These are phyloP conservation scores for Oceanodroma leucorhoa DNA, from an alignment of 2,797 vertebrate genomes.

Conservation along the genomic window DNA sequence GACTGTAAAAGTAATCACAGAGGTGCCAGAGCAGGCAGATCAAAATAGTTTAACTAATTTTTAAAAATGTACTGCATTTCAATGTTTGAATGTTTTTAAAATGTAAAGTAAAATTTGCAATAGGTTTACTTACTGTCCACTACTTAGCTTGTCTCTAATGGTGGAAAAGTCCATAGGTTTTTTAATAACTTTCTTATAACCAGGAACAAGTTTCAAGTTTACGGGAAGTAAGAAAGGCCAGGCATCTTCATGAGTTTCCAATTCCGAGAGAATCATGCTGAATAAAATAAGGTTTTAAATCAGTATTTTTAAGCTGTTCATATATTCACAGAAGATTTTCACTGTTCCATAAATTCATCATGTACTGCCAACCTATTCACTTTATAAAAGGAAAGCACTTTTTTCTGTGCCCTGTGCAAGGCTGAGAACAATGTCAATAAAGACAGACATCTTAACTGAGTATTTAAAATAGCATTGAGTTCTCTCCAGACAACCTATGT, in stretches of 20 bases:
- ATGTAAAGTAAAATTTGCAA: not conserved
- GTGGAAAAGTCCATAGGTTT: conserved; percentile 99
- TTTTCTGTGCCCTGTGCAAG: not conserved
- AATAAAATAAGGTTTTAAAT: conserved; percentile 46
- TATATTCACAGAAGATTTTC: not conserved
- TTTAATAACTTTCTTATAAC: conserved; percentile 98
- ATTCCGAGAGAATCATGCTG: conserved; percentile 92
- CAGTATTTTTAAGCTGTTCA: not conserved
- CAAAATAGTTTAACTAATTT: not conserved
- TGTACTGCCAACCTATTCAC: not conserved
- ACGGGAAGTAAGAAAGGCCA: conserved; percentile 98
- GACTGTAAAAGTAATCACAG: not conserved
- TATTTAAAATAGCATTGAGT: not conserved
- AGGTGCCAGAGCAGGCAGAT: not conserved
- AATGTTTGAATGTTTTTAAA: not conserved
- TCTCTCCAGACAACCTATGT: not conserved
- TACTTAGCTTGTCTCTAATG: conserved; percentile 96
- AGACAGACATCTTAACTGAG: not conserved
- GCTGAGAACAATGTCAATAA: not conserved
- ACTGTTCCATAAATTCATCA: not conserved
- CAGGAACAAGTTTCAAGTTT: conserved; percentile 97
- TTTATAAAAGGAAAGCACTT: not conserved
- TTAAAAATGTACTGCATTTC: not conserved
- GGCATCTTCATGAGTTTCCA: conserved; percentile 97
- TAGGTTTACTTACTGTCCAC: conserved; percentile 92